Evolutionary conservation across 1,140 invertebrate genomes (phyloP), one percentile per base, ranked within the genome.

Genomic region (Conopomorpha cramerella): DNA sequence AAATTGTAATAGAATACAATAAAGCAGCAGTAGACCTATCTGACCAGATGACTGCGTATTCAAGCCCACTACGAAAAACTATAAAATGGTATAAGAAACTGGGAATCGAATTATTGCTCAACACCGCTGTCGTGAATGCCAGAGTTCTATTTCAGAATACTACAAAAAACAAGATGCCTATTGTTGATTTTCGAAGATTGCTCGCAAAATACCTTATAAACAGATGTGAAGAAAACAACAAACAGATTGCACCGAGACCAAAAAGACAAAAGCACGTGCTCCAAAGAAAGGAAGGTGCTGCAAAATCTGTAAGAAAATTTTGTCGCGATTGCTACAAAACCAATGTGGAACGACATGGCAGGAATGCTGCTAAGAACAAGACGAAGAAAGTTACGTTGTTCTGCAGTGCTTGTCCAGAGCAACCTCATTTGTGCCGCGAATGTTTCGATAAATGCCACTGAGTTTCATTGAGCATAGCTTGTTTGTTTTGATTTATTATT

Each of bases 41-140:
- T 41, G 63, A 77, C 36, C 65, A 76, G 50, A 64, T 71, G 51
- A 49, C 45, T 38, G 47, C 57, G 15, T 76, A 76, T 46, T 53
- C 55, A 34, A 54, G 54, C 34, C 50, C 58, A 43, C 46, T 73
- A 33, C 39, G 62, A 37, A 67, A 53, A 47, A 51, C 60, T 27
- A 45, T 63, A 35, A 58, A 60, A 45, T 73, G 51, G 64, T 65
- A 68, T 51, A 55, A 41, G 49, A 72, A 71, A 49, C 50, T 72
- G 35, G 60, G 46, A 34, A 51, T 70, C 35, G 54, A 73, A 51
- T 27, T 72, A 34, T 44, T 68, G 46, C 38, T 61, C 37, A 66
- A 57, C 55, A 58, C 47, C 46, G 46, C 52, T 39, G 43, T 57
- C 36, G 49, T 54, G 43, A 52, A 50, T 45, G 46, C 46, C 41